phyloP scores from a whole-genome alignment of 2,797 vertebrate species.

The Gymnothorax javanicus region DNA sequence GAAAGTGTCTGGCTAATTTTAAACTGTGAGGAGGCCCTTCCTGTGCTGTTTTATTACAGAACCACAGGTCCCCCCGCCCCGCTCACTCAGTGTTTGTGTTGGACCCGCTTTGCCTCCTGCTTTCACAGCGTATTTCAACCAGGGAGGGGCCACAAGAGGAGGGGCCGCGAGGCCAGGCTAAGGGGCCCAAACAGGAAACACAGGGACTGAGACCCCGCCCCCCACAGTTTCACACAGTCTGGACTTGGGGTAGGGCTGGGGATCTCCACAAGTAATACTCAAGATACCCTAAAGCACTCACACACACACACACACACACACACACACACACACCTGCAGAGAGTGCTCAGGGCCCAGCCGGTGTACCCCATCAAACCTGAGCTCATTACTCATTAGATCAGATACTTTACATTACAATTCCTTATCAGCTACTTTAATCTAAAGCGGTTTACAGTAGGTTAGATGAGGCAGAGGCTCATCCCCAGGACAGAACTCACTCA shows the following conservation, averaged over 20 bases:
- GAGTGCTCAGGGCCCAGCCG: no score
- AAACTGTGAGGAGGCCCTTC: background rate
- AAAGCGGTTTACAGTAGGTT: no score
- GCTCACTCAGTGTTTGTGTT: background rate
- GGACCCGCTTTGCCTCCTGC: background rate
- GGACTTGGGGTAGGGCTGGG: constrained; percentile 74
- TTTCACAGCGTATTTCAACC: constrained; percentile 14
- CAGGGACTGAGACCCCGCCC: constrained; percentile 59
- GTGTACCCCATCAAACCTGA: no score
- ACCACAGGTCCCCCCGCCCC: background rate
- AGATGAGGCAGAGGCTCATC: no score
- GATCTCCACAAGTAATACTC: constrained; percentile 46
- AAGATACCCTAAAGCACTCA: no score
- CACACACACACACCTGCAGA: no score
- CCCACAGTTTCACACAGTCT: constrained; percentile 73
- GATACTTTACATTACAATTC: no score
- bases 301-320: no score
- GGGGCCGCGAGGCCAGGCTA: background rate
- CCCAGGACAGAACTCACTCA: no score
- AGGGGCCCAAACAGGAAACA: background rate
- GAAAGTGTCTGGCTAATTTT: background rate
- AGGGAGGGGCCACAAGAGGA: background rate
- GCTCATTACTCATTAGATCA: no score
- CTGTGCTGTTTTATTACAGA: background rate
- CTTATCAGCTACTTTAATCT: no score